Percentiles rank a stretch among this genome's conserved stretches.
phyloP scores from a whole-genome alignment of 1,140 invertebrate genomes.

The Laupala kohalensis region DNA sequence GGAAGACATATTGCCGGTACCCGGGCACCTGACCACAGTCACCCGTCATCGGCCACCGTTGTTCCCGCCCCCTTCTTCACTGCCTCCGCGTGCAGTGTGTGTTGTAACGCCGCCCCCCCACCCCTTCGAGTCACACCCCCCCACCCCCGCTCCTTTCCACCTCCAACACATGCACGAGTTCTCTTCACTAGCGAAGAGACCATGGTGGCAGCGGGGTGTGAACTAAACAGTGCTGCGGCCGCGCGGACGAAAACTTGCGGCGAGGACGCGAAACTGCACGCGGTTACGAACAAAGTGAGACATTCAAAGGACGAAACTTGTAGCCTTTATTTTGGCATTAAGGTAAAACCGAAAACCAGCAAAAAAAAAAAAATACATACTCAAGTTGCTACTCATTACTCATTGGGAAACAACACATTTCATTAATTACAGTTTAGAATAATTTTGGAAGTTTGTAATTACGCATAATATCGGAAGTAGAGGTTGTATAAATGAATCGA shows the following conservation, averaged over 20 bases:
- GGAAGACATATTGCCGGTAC: constrained; percentile 42
- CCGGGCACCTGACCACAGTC: constrained; percentile 38
- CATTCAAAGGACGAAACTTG: neutral
- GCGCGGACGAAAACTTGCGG: too few relatives aligned
- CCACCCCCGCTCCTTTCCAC: too few relatives aligned
- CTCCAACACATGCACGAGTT: too few relatives aligned
- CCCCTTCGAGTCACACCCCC: too few relatives aligned
- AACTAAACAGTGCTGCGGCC: too few relatives aligned
- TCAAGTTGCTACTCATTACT: neutral
- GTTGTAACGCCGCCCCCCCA: too few relatives aligned
- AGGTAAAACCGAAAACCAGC: neutral
- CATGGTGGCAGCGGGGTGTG: too few relatives aligned
- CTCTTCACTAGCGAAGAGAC: too few relatives aligned
- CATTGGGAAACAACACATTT: neutral
- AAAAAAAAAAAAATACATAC: too few relatives aligned
- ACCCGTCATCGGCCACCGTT: neutral
- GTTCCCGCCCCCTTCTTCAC: neutral
- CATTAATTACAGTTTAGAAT: neutral
- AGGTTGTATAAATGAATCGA: neutral
- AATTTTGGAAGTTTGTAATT: neutral
- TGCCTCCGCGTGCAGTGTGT: neutral
- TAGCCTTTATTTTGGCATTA: neutral
- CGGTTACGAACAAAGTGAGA: too few relatives aligned
- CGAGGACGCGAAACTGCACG: too few relatives aligned
- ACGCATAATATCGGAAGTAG: neutral